A percentile compares a stretch with the other conserved stretches of the same genome.
Conservation (phyloP, 2,888 invertebrate species). For the Acleris sparsana region DNA sequence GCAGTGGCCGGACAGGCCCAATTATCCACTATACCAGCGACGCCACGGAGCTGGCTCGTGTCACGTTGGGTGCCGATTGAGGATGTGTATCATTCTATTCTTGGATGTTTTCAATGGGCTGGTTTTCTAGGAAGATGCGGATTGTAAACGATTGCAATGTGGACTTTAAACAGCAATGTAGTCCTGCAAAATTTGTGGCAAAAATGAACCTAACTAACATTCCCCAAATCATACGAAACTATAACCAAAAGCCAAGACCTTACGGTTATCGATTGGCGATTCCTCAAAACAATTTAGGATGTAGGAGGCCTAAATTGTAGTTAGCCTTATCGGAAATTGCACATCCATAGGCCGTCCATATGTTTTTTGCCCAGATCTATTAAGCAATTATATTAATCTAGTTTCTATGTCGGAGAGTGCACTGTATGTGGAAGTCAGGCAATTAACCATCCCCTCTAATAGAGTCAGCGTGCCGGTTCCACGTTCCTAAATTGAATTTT, state of each 20-base stretch:
- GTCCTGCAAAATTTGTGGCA: no score
- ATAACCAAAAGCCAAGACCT: no score
- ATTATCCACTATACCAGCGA: constrained; percentile 53
- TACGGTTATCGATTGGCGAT: no score
- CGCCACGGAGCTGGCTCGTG: constrained; percentile 46
- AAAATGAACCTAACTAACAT: no score
- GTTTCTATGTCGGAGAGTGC: constrained; percentile 7
- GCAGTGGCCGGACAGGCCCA: constrained; percentile 51
- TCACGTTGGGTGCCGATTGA: constrained; percentile 41
- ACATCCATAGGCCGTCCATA: neutral
- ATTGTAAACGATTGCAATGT: no score
- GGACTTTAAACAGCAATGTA: no score
- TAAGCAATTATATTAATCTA: constrained; percentile 16
- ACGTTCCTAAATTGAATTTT: constrained; percentile 49
- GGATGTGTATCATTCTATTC: constrained; percentile 40
- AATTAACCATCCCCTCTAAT: constrained; percentile 46
- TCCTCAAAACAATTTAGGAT: neutral
- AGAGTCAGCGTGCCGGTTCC: constrained; percentile 41
- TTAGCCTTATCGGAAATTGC: constrained; percentile 23
- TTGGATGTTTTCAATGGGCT: constrained; percentile 20
- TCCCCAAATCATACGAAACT: no score
- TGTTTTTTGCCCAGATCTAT: constrained; percentile 6
- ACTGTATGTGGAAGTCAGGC: constrained; percentile 39
- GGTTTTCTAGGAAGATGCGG: neutral
- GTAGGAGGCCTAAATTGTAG: neutral